A percentile compares a stretch with the other conserved stretches of the same genome.
These are phyloP conservation scores for Ormyrus rosae DNA, from an alignment of 2,888 invertebrate genomes.

Conservation along the genomic window DNA sequence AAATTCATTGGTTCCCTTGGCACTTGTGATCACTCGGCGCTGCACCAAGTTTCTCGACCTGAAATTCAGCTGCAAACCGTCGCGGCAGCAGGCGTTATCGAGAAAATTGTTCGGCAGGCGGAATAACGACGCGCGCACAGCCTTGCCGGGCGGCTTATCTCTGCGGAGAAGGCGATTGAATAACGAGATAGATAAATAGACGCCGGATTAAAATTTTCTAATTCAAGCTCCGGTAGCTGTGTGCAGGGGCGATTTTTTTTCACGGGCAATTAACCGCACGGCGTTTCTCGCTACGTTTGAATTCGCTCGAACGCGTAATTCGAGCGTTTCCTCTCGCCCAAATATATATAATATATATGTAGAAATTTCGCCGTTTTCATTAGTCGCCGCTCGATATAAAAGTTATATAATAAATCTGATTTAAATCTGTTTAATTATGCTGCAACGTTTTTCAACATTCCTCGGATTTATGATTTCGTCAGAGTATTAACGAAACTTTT, in stretches of 20 bases:
- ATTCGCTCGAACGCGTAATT: background rate
- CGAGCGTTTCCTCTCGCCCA: background rate
- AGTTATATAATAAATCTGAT: slow-evolving; percentile 21
- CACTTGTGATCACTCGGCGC: no score
- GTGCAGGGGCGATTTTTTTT: background rate
- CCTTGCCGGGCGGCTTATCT: slow-evolving; percentile 31
- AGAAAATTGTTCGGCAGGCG: background rate
- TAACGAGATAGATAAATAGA: slow-evolving; percentile 49
- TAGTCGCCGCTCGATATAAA: background rate
- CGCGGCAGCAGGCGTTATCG: slow-evolving; percentile 20
- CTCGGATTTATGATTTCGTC: no score
- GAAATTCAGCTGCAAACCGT: no score
- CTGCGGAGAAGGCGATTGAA: slow-evolving; percentile 42
- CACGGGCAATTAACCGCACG: background rate
- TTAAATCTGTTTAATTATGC: slow-evolving; percentile 10
- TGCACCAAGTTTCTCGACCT: no score
- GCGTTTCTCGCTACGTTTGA: background rate
- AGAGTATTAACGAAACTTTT: no score
- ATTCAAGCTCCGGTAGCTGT: background rate
- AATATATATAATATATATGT: no score
- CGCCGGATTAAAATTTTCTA: slow-evolving; percentile 25
- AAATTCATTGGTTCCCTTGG: no score
- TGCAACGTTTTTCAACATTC: background rate
- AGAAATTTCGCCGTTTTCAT: no score
- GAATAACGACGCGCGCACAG: slow-evolving; percentile 21